A percentile compares a stretch with the other conserved stretches of the same genome.
These are phyloP conservation scores for Myotis davidii DNA, from an alignment of 2,113 vertebrate genomes.

Conservation along the genomic window DNA sequence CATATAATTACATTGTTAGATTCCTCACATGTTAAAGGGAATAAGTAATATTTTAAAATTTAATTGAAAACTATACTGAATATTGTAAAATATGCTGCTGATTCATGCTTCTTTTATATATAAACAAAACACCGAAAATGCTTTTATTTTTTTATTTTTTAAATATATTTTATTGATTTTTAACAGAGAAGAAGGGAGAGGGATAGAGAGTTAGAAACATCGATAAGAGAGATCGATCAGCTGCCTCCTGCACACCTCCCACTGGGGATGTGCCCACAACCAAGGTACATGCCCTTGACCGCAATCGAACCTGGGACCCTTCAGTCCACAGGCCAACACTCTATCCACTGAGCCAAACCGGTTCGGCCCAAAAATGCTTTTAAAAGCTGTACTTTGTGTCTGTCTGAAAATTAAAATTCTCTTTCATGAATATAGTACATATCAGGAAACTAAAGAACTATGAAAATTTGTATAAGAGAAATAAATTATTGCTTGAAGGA, in stretches of 20 bases:
- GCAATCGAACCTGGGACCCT: no score
- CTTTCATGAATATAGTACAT: not conserved
- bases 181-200: no score
- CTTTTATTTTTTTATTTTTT: not conserved
- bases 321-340: no score
- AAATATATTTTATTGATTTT: no score
- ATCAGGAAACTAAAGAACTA: not conserved
- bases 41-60: not conserved
- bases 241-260: no score
- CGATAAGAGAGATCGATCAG: no score
- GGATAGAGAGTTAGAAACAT: no score
- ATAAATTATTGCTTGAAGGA: not conserved
- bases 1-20: not conserved
- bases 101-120: not conserved
- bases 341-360: no score
- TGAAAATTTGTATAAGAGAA: not conserved
- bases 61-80: not conserved
- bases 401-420: slow-evolving; percentile 24
- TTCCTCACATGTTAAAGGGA: not conserved
- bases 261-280: no score
- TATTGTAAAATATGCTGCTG: not conserved
- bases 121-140: not conserved
- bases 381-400: not conserved
- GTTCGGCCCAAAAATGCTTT: not conserved
- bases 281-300: no score